Evolutionary conservation across 1,140 invertebrate genomes (phyloP), one percentile per base, ranked within the genome.

Genomic region (Coenobita brevimanus): DNA sequence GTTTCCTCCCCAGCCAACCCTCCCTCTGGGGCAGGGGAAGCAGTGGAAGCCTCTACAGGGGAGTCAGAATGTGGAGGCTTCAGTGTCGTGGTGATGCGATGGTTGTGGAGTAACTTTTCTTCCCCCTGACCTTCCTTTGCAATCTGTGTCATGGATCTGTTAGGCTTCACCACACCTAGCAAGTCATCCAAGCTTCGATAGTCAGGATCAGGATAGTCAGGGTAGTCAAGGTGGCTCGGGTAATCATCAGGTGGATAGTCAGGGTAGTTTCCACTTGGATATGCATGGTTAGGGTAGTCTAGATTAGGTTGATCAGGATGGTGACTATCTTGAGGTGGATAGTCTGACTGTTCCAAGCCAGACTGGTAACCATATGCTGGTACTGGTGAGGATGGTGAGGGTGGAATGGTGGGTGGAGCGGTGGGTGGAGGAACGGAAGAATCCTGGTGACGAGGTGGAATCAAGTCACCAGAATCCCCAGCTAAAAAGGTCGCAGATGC

Each of bases 91-190:
- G 71, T 69, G 43, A 75, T 81, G 24, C 50, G 79, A 54, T 82
- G 79, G 54, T 88, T 82, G 17, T 88, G 67, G 4, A 82, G 57
- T 17, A 88, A 64, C 36, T 64, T 46, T 46, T 82, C 33, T 3
- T 88, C 69, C 21, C 62, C 75, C 38, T 82, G 30, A 13, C 75
- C 86, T 54, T 88, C 64, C 33, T 82, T 30, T 13, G 67, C 64
- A 10, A 71, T 10, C 33, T 75, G 60, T 80, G 64, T 43, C 27
- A 43, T 36, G 0, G 62, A 46, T 17, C 21, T 33, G 30, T 50
- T 60, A 8, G 80, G 80, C 24, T 82, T 82, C 17, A 67, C 62
- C 43, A 82, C 80, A 3, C 80, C 80, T 10, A 82, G 41, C 2
- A 82, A 62, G 3, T 82, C 80, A 36, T 82, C 80, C 38, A 82